Evolutionary conservation across 2,888 invertebrate genomes (phyloP).

Genomic region (Petrolisthes manimaculis): DNA sequence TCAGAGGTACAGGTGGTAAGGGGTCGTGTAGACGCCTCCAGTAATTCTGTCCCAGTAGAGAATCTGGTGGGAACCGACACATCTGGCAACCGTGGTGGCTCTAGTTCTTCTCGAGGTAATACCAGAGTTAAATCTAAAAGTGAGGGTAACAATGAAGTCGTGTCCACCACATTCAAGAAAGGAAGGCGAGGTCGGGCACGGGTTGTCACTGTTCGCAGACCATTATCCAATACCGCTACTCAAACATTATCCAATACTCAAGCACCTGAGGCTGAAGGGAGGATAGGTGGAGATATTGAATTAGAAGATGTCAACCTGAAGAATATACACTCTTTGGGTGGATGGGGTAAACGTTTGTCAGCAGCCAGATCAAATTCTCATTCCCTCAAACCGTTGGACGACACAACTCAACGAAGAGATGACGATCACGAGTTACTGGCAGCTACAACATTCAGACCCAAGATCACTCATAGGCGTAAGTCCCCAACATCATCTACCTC

Average conservation of each 20-base stretch:
- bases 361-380: not conserved
- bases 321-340: slow-evolving; percentile 18
- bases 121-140: not conserved
- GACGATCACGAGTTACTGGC: not conserved
- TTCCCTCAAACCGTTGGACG: not conserved
- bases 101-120: not conserved
- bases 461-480: not conserved
- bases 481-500: not conserved
- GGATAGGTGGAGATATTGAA: slow-evolving; percentile 12
- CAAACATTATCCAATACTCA: too few species aligned
- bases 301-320: slow-evolving; percentile 13
- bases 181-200: slow-evolving; percentile 37
- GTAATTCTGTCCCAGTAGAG: slow-evolving; percentile 35
- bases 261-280: not conserved
- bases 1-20: not conserved
- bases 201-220: slow-evolving; percentile 34
- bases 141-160: slow-evolving; percentile 5
- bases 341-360: slow-evolving; percentile 22
- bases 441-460: not conserved
- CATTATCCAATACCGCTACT: not conserved
- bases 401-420: not conserved
- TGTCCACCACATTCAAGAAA: slow-evolving; percentile 32
- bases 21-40: slow-evolving; percentile 16
- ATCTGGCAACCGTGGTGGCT: not conserved
- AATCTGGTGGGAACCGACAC: slow-evolving; percentile 21